Evolutionary conservation across 1,140 invertebrate species (phyloP).

Genomic region (Lasioglossum albipes): DNA sequence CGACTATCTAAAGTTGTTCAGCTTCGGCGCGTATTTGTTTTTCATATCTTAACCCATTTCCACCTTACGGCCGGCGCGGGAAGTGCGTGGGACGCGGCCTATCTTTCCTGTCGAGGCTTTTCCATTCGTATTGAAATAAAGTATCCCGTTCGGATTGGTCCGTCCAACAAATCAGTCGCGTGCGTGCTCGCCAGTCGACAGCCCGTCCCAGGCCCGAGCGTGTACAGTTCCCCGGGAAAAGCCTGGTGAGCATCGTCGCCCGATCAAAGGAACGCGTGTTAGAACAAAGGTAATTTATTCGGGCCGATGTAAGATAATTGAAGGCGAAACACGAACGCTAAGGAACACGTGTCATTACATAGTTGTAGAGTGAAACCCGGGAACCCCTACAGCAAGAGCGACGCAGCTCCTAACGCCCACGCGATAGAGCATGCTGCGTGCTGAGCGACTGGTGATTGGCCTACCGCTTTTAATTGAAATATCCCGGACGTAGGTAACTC

Average conservation of each 20-base stretch:
- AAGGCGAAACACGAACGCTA: slow-evolving; percentile 21
- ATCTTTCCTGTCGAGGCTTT: background rate
- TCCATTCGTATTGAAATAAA: background rate
- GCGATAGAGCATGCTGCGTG: slow-evolving; percentile 50
- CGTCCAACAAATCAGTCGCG: slow-evolving; percentile 1
- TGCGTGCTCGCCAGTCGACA: slow-evolving; percentile 19
- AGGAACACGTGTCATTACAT: slow-evolving; percentile 22
- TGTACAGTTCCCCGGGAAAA: background rate
- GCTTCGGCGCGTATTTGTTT: too few relatives aligned
- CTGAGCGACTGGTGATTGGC: slow-evolving; percentile 64
- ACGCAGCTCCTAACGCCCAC: slow-evolving; percentile 46
- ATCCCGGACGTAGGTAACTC: slow-evolving; percentile 66
- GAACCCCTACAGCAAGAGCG: slow-evolving; percentile 22
- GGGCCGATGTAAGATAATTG: slow-evolving; percentile 39
- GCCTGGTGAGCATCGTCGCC: background rate
- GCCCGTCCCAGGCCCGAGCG: background rate
- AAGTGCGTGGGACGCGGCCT: background rate
- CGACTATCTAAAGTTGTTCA: too few relatives aligned
- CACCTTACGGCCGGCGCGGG: too few relatives aligned
- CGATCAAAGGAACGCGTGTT: background rate
- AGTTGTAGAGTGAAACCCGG: slow-evolving; percentile 12
- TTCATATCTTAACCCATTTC: too few relatives aligned
- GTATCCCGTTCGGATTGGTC: too few relatives aligned
- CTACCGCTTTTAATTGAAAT: slow-evolving; percentile 69
- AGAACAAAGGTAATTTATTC: slow-evolving; percentile 36